Conservation (phyloP, 2,797 vertebrate genomes). For the Saxicola maurus region DNA sequence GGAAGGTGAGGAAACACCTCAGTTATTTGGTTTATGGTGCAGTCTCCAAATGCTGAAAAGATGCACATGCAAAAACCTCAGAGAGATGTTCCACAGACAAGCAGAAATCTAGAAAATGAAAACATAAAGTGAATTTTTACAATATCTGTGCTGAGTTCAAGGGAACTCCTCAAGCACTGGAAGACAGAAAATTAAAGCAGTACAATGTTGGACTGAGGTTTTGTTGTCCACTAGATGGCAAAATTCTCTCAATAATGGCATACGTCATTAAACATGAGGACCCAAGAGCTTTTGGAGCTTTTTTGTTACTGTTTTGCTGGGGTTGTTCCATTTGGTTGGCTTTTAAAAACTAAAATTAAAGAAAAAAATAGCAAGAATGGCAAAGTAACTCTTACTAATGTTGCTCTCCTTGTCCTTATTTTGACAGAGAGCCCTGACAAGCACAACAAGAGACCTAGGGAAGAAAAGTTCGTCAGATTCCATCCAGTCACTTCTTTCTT, state of each 20-base stretch:
- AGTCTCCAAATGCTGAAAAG: neutral
- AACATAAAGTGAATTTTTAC: neutral
- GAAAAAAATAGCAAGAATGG: neutral
- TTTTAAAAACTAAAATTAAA: neutral
- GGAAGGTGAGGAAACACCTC: neutral
- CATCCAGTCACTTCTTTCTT: neutral
- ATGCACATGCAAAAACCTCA: neutral
- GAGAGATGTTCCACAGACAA: neutral
- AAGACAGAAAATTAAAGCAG: neutral
- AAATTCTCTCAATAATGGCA: neutral
- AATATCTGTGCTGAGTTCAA: neutral
- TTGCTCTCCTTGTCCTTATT: neutral
- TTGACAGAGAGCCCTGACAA: neutral
- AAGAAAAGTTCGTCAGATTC: neutral
- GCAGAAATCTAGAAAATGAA: neutral
- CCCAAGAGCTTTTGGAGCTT: neutral
- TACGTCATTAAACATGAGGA: accelerated
- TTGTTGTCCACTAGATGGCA: slow-evolving; percentile 37
- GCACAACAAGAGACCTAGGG: neutral
- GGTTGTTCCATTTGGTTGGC: neutral
- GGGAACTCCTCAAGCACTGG: neutral
- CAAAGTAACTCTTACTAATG: neutral
- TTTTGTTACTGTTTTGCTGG: neutral
- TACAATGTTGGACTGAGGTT: neutral
- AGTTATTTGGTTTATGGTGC: neutral